Base-by-base conservation (phyloP, 2,113 vertebrate species). In the Gulo gulo region DNA sequence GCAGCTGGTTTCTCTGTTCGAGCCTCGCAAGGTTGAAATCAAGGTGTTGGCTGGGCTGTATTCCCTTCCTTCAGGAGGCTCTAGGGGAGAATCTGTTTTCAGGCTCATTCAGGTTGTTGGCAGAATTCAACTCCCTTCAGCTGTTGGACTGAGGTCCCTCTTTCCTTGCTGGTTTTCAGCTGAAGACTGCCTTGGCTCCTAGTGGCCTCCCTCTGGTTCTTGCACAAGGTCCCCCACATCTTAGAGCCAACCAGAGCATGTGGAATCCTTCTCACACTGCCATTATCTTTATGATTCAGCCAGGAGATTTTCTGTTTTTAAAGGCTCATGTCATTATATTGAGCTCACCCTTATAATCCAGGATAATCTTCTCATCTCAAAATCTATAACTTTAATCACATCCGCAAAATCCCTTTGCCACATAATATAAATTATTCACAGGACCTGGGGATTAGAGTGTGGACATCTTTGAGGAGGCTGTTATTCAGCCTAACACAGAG, bases 321-420 rank as follows among this genome's bases (percentile, higher is more conserved):
- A 92, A 63, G 45, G 23, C 24, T 94, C 57, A 0, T 42, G 55
- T 73, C 82, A 92, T 73, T 47, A 39, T 74, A 29, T 34, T 83
- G 80, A 76, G 13, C 45, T 61, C 20, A 78, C 42, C 14, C 18
- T 36, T 31, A 71, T 83, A 80, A 71, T 39, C 69, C 65, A 81
- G 45, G 84, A 83, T 92, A 65, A 97, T 74, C 61, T 24, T 36
- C 20, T 55, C 79, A 29, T 97, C 84, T 94, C 76, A 84, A 23
- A 97, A 87, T 86, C 95, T 65, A 8, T 83, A 88, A 52, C 59
- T 59, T 82, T 47, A 88, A 39, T 85, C 59, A 71, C 45, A 85
- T 95, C 73, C 50, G 10, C 21, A 92, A 80, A 98, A 42, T 63
- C 50, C n/a, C 36, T 45, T 87, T 90, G 81, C 71, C 55, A 10